Evolutionary conservation across 92 coral and sea anemone species (phyloP), one percentile per base, ranked within the genome.

Genomic region (Ricordea florida): DNA sequence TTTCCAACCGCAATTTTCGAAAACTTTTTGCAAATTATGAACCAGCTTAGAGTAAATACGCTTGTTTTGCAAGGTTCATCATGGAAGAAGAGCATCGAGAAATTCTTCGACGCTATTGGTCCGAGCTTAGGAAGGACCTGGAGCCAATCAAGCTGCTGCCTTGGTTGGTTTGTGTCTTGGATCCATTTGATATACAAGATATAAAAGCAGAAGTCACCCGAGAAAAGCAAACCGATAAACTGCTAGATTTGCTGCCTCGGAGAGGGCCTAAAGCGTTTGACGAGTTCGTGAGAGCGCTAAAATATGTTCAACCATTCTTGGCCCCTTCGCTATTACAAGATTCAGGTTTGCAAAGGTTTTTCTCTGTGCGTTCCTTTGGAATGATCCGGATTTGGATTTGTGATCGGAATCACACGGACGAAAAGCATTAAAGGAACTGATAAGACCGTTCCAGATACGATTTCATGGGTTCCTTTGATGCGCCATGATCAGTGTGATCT

Each of bases 231-330:
- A 79, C 34, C 26, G 97, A 91, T 59, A 57, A 47, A 25, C 15
- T 91, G 50, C 70, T 91, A n/a, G 90, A 91, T 24, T 79, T 91
- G 29, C 70, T 91, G n/a, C 97, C 97, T 2, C 79, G 97, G 53
- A 83, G 97, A 57, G 97, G 97, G 0, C 93, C 93, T 6, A 30
- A 71, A 4, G 97, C 97, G 21, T 91, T 88, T 74, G 46, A 64
- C 0, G 66, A 65, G 4, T 88, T 91, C 45, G 66, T 91, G 37
- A 83, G 80, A 23, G 97, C 97, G 13, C 52, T 91, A 28, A 75
- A 79, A 16, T 30, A 21, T 34, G 80, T 78, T 10, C 97, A 91
- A 47, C 85, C 84, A 15, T 79, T 77, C 55, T 41, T 91, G 21
- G 97, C 87, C 16, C 40, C 40, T 15, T 75, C 82, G 8, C 40